Conservation (phyloP, 2,888 invertebrate species). For the Erebia aethiops region DNA sequence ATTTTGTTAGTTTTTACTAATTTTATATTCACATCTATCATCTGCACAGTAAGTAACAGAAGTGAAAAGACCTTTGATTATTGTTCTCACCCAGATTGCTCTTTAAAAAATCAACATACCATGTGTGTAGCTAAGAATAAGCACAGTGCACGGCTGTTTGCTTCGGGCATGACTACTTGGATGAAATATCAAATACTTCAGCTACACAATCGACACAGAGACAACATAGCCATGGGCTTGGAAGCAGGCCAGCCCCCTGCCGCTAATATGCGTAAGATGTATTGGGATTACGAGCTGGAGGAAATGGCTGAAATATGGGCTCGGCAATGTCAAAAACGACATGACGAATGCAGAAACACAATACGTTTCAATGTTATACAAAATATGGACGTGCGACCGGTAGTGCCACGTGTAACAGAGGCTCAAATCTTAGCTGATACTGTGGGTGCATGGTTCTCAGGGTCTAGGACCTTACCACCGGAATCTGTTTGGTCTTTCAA, state of each 20-base stretch:
- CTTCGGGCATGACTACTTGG: conserved; percentile 75
- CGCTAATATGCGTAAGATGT: conserved; percentile 78
- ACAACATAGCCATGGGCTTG: conserved; percentile 74
- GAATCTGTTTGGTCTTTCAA: conserved; percentile 70
- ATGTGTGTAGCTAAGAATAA: conserved; percentile 65
- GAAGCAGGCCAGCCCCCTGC: conserved; percentile 77
- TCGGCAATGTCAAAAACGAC: conserved; percentile 76
- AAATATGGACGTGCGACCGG: conserved; percentile 74
- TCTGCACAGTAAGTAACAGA: conserved; percentile 41
- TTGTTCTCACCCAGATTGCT: conserved; percentile 73
- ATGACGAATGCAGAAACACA: conserved; percentile 76
- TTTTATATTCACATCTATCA: conserved; percentile 49
- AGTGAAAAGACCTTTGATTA: conserved; percentile 49
- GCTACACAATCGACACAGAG: conserved; percentile 74
- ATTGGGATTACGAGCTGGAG: conserved; percentile 78
- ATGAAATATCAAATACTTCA: conserved; percentile 72
- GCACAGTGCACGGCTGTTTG: conserved; percentile 66
- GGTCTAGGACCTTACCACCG: conserved; percentile 64
- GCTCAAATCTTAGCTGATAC: conserved; percentile 73
- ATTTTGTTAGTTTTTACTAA: conserved; percentile 47
- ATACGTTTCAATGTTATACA: conserved; percentile 72
- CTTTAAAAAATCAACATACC: conserved; percentile 71
- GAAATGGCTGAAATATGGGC: conserved; percentile 76
- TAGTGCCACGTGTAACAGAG: conserved; percentile 67
- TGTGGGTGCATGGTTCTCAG: conserved; percentile 75